Percentiles rank a stretch among this genome's conserved stretches.
Conservation (phyloP, 2,113 vertebrate species). For the Ctenodactylus gundi region DNA sequence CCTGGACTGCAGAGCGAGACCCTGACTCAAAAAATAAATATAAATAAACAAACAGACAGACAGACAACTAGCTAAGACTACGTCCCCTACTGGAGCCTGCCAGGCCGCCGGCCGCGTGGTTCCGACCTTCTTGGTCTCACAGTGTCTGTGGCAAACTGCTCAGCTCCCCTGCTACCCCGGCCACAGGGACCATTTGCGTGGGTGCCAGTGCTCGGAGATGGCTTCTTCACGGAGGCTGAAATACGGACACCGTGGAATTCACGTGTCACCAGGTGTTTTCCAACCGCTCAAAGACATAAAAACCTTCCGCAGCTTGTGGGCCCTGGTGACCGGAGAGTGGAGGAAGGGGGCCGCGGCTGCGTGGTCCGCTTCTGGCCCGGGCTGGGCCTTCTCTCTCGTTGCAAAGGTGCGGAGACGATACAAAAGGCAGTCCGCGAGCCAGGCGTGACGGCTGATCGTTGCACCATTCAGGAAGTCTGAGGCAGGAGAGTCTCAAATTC, state of each 20-base stretch:
- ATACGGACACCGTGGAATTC: background rate
- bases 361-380: too few relatives aligned
- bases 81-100: too few relatives aligned
- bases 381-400: background rate
- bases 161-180: fast-evolving
- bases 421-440: background rate
- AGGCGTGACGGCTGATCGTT: background rate
- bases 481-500: background rate
- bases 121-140: too few relatives aligned
- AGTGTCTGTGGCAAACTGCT: background rate
- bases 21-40: too few relatives aligned
- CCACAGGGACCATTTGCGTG: fast-evolving
- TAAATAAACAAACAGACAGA: too few relatives aligned
- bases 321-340: fast-evolving
- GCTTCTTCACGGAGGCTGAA: background rate
- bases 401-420: background rate
- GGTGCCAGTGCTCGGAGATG: fast-evolving
- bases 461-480: background rate
- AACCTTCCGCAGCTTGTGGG: background rate
- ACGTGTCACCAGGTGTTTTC: background rate
- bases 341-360: too few relatives aligned
- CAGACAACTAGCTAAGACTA: too few relatives aligned
- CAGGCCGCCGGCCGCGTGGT: too few relatives aligned
- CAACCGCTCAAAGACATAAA: background rate
- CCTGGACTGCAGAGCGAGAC: too few relatives aligned